phyloP scores from a whole-genome alignment of 2,113 vertebrate genomes.

The Paedocypris sp. region DNA sequence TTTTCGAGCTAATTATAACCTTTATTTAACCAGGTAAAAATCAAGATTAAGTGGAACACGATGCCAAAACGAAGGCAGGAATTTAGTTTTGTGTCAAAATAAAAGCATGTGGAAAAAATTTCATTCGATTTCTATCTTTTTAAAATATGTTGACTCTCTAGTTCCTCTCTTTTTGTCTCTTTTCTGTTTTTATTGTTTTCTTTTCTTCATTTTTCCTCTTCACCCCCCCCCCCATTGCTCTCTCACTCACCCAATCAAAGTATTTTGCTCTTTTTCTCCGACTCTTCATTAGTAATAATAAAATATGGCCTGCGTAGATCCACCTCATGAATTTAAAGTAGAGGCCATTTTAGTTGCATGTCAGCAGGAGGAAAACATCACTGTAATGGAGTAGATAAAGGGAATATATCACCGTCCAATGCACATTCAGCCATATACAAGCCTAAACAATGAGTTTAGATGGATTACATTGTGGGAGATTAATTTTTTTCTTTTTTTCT shows the following conservation, averaged over 20 bases:
- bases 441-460: conserved; percentile 9
- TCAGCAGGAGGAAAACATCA: conserved; percentile 17
- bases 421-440: too few species aligned
- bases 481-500: too few species aligned
- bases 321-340: conserved; percentile 38
- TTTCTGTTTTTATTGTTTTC: too few species aligned
- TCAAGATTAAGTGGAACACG: conserved; percentile 29
- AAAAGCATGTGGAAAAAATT: conserved; percentile 31
- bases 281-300: conserved; percentile 44
- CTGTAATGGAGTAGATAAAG: conserved; percentile 5
- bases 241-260: too few species aligned
- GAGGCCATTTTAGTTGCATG: conserved; percentile 33
- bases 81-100: conserved; percentile 40
- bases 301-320: conserved; percentile 34
- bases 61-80: conserved; percentile 22
- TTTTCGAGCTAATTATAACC: too few species aligned
- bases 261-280: too few species aligned
- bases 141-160: too few species aligned
- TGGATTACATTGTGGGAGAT: conserved; percentile 25
- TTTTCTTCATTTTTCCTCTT: conserved; percentile 9
- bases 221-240: conserved; percentile 5
- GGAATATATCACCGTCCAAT: background rate
- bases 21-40: too few species aligned
- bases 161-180: too few species aligned
- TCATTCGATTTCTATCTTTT: conserved; percentile 46